These are phyloP conservation scores for Nomia melanderi DNA, from an alignment of 1,140 invertebrate genomes.

Conservation along the genomic window DNA sequence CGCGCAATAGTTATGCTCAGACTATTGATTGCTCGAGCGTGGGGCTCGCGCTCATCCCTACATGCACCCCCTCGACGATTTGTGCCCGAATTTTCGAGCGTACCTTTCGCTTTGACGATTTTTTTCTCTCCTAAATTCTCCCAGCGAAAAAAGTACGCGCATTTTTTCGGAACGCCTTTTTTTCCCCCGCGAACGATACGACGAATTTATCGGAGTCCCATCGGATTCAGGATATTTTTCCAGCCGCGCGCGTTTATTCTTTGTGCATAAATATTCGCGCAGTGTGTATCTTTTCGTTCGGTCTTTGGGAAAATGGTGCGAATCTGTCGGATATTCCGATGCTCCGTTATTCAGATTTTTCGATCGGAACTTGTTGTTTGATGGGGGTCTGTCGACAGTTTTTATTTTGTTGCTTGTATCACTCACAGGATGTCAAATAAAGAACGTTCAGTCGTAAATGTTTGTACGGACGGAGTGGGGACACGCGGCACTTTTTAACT, in stretches of 20 bases:
- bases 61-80: neutral
- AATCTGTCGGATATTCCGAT: too few relatives aligned
- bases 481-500: too few relatives aligned
- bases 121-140: neutral
- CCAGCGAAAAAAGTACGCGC: neutral
- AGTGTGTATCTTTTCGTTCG: neutral
- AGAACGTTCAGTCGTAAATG: too few relatives aligned
- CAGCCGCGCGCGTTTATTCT: neutral
- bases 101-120: neutral
- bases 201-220: neutral
- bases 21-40: slow-evolving; percentile 31
- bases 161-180: neutral
- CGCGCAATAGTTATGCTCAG: slow-evolving; percentile 47
- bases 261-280: neutral
- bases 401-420: too few relatives aligned
- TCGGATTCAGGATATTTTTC: neutral
- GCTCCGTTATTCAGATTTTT: too few relatives aligned
- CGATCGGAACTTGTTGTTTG: too few relatives aligned
- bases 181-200: neutral
- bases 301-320: too few relatives aligned
- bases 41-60: slow-evolving; percentile 3
- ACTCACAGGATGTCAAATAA: too few relatives aligned
- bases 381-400: too few relatives aligned
- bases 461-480: too few relatives aligned
- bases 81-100: too few relatives aligned